phyloP scores from a whole-genome alignment of 2,888 invertebrate species.

The Mimumesa dahlbomi region DNA sequence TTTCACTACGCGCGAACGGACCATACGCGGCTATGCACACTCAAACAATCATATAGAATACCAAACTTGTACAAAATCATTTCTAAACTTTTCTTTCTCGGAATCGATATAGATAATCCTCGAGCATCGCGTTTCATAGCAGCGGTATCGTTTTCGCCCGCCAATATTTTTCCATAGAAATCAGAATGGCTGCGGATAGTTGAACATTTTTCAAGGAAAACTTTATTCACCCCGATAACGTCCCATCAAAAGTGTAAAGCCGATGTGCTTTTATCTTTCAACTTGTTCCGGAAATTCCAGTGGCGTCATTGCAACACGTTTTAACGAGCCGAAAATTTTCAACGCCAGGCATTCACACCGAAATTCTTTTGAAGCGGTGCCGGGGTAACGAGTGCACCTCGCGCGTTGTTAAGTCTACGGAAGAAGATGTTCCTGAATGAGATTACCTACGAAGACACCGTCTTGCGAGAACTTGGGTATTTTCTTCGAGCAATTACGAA shows the following conservation, averaged over 20 bases:
- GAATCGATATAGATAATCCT: too few relatives aligned
- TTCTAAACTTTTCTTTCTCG: too few relatives aligned
- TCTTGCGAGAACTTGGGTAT: constrained; percentile 40
- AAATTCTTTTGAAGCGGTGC: constrained; percentile 24
- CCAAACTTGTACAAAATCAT: too few relatives aligned
- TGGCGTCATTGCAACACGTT: constrained; percentile 13
- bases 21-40: too few relatives aligned
- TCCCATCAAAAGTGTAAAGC: neutral
- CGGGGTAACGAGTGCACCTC: constrained; percentile 23
- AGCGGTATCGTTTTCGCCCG: neutral
- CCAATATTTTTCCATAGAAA: neutral
- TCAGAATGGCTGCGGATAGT: neutral
- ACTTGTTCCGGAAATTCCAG: neutral
- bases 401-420: constrained; percentile 9
- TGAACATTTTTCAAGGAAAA: neutral
- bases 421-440: constrained; percentile 42
- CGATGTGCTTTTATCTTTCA: neutral
- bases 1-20: too few relatives aligned
- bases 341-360: constrained; percentile 31
- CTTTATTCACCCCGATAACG: neutral
- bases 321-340: constrained; percentile 39
- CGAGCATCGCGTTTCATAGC: too few relatives aligned
- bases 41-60: too few relatives aligned
- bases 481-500: constrained; percentile 42
- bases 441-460: constrained; percentile 22